Evolutionary conservation across 2,113 vertebrate species (phyloP).

Genomic region (Pavo muticus): DNA sequence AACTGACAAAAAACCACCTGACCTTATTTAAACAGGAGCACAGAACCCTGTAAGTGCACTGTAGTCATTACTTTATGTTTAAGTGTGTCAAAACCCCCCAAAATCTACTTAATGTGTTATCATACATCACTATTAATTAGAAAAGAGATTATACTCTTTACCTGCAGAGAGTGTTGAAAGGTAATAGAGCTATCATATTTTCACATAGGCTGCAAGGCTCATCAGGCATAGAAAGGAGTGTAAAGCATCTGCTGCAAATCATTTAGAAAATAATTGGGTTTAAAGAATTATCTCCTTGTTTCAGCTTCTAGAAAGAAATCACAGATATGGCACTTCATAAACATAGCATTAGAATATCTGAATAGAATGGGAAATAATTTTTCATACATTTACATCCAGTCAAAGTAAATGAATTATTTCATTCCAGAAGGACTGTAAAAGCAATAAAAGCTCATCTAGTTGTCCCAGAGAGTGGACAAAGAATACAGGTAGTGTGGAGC

Average conservation of each 20-base stretch:
- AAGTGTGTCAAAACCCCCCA: background rate
- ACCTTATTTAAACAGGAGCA: background rate
- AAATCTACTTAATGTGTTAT: background rate
- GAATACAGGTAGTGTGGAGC: too few species aligned
- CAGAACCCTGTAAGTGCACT: background rate
- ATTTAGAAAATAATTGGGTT: slow-evolving; percentile 50
- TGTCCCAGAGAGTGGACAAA: background rate
- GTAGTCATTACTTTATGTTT: background rate
- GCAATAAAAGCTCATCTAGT: background rate
- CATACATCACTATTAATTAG: background rate
- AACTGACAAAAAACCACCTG: background rate
- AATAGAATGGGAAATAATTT: slow-evolving; percentile 13
- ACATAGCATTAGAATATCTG: slow-evolving; percentile 36
- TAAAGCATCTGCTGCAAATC: slow-evolving; percentile 45
- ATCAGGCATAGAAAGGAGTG: background rate
- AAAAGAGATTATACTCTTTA: background rate
- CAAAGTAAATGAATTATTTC: too few species aligned
- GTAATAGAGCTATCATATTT: background rate
- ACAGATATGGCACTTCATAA: background rate
- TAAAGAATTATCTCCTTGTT: slow-evolving; percentile 20
- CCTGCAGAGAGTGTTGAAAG: background rate
- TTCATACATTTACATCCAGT: background rate
- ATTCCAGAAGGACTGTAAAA: background rate
- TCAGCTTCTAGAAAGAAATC: slow-evolving; percentile 39
- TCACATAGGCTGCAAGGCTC: background rate